Evolutionary conservation across 1,140 invertebrate genomes (phyloP).

Genomic region (Macrotrachela quadricornifera): DNA sequence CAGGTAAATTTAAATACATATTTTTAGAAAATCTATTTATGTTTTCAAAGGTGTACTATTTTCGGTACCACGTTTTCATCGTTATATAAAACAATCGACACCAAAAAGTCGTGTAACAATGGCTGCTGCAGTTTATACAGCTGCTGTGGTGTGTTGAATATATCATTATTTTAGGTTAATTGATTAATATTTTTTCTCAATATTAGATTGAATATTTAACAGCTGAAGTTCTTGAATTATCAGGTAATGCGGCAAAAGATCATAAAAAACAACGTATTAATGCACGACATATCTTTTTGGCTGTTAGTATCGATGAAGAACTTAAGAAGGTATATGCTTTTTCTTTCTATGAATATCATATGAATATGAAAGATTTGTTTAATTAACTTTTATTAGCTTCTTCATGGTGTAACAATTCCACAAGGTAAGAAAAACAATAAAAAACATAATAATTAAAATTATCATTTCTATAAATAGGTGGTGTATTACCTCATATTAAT

Average conservation of each 20-base stretch:
- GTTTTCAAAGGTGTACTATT: constrained; percentile 37
- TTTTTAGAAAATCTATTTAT: too few species aligned
- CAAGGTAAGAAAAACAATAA: constrained; percentile 3
- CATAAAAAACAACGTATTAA: constrained; percentile 44
- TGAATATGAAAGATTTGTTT: neutral
- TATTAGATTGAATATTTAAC: neutral
- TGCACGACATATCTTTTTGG: constrained; percentile 56
- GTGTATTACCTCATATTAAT: too few species aligned
- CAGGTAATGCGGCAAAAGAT: constrained; percentile 35
- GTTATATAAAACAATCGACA: constrained; percentile 32
- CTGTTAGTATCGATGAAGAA: constrained; percentile 64
- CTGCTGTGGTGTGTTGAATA: neutral
- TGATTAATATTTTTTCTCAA: too few species aligned
- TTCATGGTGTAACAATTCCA: constrained; percentile 15
- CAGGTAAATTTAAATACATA: too few species aligned
- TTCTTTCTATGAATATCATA: too few species aligned
- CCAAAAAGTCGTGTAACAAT: constrained; percentile 7
- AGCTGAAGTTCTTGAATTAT: constrained; percentile 52
- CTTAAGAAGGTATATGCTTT: constrained; percentile 32
- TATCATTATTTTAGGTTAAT: too few species aligned
- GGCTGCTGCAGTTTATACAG: neutral
- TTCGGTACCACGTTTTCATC: constrained; percentile 38
- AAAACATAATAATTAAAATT: too few species aligned
- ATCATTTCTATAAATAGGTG: too few species aligned
- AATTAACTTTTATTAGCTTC: constrained; percentile 14